phyloP scores from a whole-genome alignment of 2,113 vertebrate species.

The Xyrauchen texanus region DNA sequence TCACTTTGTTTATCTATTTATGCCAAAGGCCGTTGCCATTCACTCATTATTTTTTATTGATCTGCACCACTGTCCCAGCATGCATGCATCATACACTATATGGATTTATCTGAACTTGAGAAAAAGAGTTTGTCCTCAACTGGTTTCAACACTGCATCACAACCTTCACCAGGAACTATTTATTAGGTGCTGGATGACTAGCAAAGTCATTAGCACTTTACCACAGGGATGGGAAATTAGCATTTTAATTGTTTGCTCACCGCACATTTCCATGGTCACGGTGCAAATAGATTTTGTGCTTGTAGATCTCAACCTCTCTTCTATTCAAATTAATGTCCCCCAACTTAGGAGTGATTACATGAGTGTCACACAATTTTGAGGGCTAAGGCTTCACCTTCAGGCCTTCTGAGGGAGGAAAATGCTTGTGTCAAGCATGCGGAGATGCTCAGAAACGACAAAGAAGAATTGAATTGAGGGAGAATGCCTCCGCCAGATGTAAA shows the following conservation, averaged over 20 bases:
- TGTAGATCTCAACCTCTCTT: constrained; percentile 34
- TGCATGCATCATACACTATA: too few relatives aligned
- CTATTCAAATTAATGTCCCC: constrained; percentile 14
- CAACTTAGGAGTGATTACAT: constrained; percentile 22
- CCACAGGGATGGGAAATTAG: constrained; percentile 45
- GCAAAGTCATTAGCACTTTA: constrained; percentile 48
- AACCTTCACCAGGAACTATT: constrained; percentile 45
- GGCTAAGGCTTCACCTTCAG: constrained; percentile 32
- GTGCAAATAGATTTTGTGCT: constrained; percentile 48
- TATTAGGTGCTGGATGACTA: constrained; percentile 36
- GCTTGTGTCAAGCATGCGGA: neutral
- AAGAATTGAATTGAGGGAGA: constrained; percentile 37
- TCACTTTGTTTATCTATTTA: too few relatives aligned
- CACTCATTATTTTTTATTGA: too few relatives aligned
- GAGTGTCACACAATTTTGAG: constrained; percentile 14
- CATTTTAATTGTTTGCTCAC: constrained; percentile 59
- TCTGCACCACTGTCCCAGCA: too few relatives aligned
- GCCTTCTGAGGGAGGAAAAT: constrained; percentile 1
- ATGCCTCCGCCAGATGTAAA: constrained; percentile 12
- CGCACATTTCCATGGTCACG: constrained; percentile 29
- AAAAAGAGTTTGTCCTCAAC: neutral
- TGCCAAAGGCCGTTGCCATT: too few relatives aligned
- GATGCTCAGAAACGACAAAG: neutral
- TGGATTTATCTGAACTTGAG: neutral
- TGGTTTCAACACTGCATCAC: neutral